phyloP scores from a whole-genome alignment of 2,888 invertebrate genomes.

The Siphonodentalium dalli region DNA sequence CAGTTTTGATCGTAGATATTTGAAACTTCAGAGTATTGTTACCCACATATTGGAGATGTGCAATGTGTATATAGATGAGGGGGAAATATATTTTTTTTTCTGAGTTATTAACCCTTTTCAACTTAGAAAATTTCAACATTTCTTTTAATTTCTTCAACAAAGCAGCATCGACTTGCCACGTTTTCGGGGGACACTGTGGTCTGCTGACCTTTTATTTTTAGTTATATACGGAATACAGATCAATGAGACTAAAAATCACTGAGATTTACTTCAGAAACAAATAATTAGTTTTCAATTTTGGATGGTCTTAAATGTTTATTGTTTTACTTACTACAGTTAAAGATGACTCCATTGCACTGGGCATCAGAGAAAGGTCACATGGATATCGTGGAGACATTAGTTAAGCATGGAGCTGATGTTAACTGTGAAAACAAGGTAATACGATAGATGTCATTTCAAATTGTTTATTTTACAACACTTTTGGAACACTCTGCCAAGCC shows the following conservation, averaged over 20 bases:
- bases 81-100: too few species aligned
- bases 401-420: conserved; percentile 79
- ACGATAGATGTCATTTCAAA: background rate
- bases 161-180: too few species aligned
- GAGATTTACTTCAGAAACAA: background rate
- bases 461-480: background rate
- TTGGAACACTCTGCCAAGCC: too few species aligned
- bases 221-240: background rate
- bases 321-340: conserved; percentile 70
- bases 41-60: too few species aligned
- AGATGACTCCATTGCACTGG: conserved; percentile 95
- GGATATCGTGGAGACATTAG: conserved; percentile 74
- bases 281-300: background rate
- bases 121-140: too few species aligned
- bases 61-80: too few species aligned
- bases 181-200: too few species aligned
- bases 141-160: too few species aligned
- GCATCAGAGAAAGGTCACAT: conserved; percentile 84
- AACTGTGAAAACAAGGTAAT: conserved; percentile 72
- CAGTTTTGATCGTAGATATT: too few species aligned
- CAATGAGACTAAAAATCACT: background rate
- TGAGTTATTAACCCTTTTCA: too few species aligned
- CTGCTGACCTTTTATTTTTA: too few species aligned
- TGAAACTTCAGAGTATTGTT: too few species aligned
- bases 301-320: background rate